Evolutionary conservation across 2,797 vertebrate species (phyloP).

Genomic region (Pantherophis alleghaniensis): DNA sequence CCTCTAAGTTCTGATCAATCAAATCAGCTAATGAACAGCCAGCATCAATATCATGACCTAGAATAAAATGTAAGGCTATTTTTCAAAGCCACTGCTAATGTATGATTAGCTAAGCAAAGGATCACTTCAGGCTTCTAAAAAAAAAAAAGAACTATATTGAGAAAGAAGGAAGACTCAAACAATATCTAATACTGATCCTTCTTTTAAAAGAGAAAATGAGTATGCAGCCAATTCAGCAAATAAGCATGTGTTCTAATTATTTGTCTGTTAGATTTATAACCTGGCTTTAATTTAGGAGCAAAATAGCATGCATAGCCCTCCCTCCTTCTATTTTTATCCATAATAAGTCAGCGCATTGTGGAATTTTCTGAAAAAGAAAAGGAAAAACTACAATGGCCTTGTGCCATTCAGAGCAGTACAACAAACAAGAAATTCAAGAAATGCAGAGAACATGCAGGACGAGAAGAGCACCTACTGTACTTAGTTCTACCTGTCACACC

Average conservation of each 20-base stretch:
- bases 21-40: neutral
- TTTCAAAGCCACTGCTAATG: neutral
- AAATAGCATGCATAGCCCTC: neutral
- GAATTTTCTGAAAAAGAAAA: neutral
- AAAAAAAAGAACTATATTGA: neutral
- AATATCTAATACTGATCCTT: neutral
- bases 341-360: neutral
- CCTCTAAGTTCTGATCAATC: neutral
- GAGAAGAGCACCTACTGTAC: neutral
- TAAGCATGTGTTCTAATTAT: neutral
- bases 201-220: neutral
- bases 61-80: neutral
- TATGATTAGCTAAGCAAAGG: neutral
- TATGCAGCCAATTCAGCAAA: neutral
- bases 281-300: neutral
- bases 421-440: neutral
- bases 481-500: neutral
- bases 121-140: neutral
- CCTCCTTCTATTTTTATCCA: neutral
- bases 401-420: neutral
- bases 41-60: neutral
- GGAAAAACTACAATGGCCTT: neutral
- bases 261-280: neutral
- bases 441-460: neutral
- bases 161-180: neutral